Percentiles rank a stretch among this genome's conserved stretches.
phyloP scores from a whole-genome alignment of 2,888 invertebrate species.

The Leistus spinibarbis region DNA sequence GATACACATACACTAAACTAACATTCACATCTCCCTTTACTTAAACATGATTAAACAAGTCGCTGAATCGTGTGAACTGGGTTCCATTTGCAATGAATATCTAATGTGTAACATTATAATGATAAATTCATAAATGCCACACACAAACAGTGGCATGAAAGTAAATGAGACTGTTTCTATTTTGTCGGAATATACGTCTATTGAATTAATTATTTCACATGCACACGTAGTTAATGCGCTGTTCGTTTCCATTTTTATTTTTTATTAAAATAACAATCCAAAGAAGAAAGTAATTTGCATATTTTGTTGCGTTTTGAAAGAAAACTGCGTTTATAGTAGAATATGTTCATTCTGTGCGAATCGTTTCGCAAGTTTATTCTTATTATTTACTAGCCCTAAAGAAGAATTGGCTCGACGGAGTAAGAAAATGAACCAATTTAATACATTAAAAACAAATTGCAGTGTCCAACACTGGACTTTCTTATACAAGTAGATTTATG shows the following conservation, averaged over 20 bases:
- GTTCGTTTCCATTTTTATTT: not conserved
- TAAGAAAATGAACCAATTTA: no score
- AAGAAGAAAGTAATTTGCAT: not conserved
- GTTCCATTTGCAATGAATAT: slow-evolving; percentile 13
- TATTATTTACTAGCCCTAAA: no score
- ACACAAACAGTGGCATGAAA: not conserved
- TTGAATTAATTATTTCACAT: not conserved
- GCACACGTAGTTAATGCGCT: not conserved
- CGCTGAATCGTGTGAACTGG: slow-evolving; percentile 10
- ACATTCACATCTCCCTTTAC: not conserved
- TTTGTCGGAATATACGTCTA: slow-evolving; percentile 11
- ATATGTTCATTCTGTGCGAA: no score
- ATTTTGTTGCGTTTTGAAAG: no score
- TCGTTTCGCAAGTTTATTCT: no score
- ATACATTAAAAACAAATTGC: no score
- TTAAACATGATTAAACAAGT: not conserved
- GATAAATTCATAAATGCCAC: slow-evolving; percentile 13
- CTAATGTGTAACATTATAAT: not conserved
- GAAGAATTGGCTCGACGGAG: no score
- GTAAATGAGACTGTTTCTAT: slow-evolving; percentile 1
- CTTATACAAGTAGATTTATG: no score
- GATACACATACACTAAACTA: slow-evolving; percentile 1
- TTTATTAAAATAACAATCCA: not conserved
- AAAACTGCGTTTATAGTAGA: no score
- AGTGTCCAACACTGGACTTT: no score